Evolutionary conservation across 2,888 invertebrate genomes (phyloP).

Genomic region (Ichneumon xanthorius): DNA sequence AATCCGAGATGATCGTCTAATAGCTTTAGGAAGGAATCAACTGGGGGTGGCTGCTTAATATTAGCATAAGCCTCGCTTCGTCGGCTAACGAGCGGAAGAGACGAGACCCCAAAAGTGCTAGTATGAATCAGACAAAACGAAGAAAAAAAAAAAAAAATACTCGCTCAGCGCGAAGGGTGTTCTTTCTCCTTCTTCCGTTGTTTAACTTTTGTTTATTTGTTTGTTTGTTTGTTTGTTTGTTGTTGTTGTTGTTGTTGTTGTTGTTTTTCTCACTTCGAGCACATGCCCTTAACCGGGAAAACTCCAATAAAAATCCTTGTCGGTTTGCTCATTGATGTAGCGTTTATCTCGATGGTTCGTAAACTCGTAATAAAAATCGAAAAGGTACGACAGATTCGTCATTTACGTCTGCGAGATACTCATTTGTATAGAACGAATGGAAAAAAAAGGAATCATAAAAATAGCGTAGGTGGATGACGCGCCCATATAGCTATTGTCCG

Average conservation of each 20-base stretch:
- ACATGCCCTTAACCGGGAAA: conserved; percentile 19
- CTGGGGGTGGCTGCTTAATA: conserved; percentile 80
- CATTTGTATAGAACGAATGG: conserved; percentile 15
- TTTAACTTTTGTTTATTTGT: conserved; percentile 23
- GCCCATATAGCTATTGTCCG: conserved; percentile 78
- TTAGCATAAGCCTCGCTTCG: conserved; percentile 83
- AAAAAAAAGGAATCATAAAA: conserved; percentile 56
- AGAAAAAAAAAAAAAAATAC: conserved; percentile 47
- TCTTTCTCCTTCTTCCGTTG: conserved; percentile 15
- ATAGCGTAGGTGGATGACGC: conserved; percentile 76
- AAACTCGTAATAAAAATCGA: background rate
- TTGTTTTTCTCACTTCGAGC: conserved; percentile 5
- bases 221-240: conserved; percentile 5
- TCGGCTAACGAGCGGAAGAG: conserved; percentile 82
- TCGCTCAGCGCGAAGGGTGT: conserved; percentile 16
- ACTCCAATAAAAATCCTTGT: background rate
- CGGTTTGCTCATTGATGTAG: conserved; percentile 28
- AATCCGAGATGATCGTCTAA: conserved; percentile 85
- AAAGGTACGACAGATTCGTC: background rate
- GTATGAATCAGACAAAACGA: conserved; percentile 74
- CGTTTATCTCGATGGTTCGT: background rate
- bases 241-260: background rate
- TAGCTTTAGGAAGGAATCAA: conserved; percentile 84
- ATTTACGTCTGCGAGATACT: background rate
- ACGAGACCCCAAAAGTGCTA: conserved; percentile 82